These are phyloP conservation scores for Gryon sp. DNA, from an alignment of 1,140 invertebrate genomes.

Conservation along the genomic window DNA sequence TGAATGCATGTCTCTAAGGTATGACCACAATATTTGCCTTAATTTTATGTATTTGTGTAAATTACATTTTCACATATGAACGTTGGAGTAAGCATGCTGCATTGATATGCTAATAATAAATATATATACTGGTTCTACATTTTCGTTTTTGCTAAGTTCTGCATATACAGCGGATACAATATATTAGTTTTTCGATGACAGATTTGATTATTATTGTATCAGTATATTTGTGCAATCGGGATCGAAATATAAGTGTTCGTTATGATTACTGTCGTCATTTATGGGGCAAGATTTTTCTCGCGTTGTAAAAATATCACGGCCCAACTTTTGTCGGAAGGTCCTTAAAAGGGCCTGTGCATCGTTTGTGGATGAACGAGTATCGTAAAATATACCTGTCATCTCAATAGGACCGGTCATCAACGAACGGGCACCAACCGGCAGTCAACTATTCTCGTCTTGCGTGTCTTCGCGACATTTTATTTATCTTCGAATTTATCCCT, in stretches of 20 bases:
- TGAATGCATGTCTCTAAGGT: no score
- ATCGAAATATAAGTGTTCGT: conserved; percentile 31
- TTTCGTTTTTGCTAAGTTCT: no score
- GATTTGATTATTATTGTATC: no score
- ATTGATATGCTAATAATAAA: no score
- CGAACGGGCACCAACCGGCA: conserved; percentile 18
- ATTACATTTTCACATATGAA: no score
- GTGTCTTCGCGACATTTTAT: conserved; percentile 10
- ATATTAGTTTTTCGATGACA: no score
- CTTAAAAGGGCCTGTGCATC: conserved; percentile 15
- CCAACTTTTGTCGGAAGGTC: conserved; percentile 49
- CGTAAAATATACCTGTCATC: conserved; percentile 61
- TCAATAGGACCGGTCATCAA: conserved; percentile 39
- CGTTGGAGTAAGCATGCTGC: no score
- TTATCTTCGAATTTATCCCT: conserved; percentile 6
- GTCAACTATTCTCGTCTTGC: background rate
- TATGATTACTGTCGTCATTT: conserved; percentile 40
- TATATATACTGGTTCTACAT: no score
- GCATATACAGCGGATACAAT: no score
- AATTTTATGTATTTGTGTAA: no score
- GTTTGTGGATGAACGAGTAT: conserved; percentile 34
- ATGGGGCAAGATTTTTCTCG: conserved; percentile 52
- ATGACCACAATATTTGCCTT: no score
- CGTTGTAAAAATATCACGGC: conserved; percentile 50
- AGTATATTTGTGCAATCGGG: conserved; percentile 43